Base-by-base conservation (phyloP, 2,113 vertebrate species). In the Etheostoma cragini region DNA sequence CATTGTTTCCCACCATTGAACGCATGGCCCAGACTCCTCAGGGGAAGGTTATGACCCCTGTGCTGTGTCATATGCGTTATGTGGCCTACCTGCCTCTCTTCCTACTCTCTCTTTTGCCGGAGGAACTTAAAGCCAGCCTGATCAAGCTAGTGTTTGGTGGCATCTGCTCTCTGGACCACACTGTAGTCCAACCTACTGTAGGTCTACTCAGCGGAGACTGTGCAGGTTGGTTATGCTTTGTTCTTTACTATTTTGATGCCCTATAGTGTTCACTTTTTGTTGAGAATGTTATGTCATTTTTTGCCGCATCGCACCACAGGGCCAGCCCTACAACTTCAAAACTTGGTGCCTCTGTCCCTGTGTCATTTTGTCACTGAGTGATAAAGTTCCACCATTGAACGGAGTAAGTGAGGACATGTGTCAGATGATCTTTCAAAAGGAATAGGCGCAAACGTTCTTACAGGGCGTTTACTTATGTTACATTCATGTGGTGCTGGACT, bases 1-100 rank as follows among this genome's bases (percentile, higher is more conserved):
- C 98, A 94, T 95, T 99, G 33, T 99, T 99, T 79, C 98, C 98
- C 0, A 99, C 98, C 0, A 99, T 99, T 6, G 98, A 99, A 81
- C 96, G 96, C 21, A 97, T 99, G 93, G 95, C 97, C 3, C 92
- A 94, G 91, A 95, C 95, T 0, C 98, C 97, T 0, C 96, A 96
- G 13, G 98, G 98, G 15, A 96, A 94, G 89, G 81, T 97, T 17
- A 93, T 97, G 94, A 98, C 97, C 1, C 98, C 97, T 0, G 2
- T 98, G 64, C 75, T 99, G 63, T 98, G 97, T 93, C 94, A 93
- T 49, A 86, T 99, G 15, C 97, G 98, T 0, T 99, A 98, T 3
- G 10, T 86, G 4, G 83, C 96, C 3, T 98, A 98, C 88, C 92
- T 96, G 80, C 89, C 96, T 0, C 50, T 95, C 78, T 98, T 97